Evolutionary conservation across 2,797 vertebrate species (phyloP), one percentile per base, ranked within the genome.

Genomic region (Phylloscopus collybita): DNA sequence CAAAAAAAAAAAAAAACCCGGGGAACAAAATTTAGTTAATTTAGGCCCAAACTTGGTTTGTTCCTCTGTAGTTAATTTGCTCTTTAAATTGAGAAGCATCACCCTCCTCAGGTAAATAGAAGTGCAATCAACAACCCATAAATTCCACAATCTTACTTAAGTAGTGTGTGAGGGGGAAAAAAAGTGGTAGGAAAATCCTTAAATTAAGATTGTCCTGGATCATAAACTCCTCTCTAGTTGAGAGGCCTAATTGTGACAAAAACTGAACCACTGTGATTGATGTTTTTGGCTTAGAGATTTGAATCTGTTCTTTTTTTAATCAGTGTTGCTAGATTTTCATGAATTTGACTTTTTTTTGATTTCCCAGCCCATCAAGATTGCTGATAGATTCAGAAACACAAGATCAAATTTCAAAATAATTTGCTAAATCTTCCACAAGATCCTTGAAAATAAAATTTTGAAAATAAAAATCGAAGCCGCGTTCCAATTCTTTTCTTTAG

Each of bases 41-140:
- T 94, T 78, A 85, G 59, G 34, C 66, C 40, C n/a, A 91, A 78
- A 92, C 34, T 71, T 29, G 38, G 16, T 96, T 94, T 92, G 59
- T 79, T 94, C 56, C 66, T 80, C 89, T 38, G 8, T 76, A 95
- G 93, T 95, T 93, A 97, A 96, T 95, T 92, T 87, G 71, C 62
- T 73, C 13, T 95, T 90, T 29, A 72, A 80, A 87, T 76, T 79
- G 49, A 79, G 78, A 74, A 64, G 30, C 78, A 73, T 88, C 15
- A 14, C 16, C 19, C 60, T 66, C 13, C 13, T 29, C 70, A 56
- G 61, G 66, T 80, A 93, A 93, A 59, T 23, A 72, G 23, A 64
- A 95, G 2, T 32, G 36, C 22, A 66, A 22, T 42, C 70, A 78
- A 22, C 29, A 47, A 12, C 4, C 59, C 21, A 4, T 45, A 69